These are phyloP conservation scores for Papilio polyxenes DNA, from an alignment of 1,140 invertebrate species.

Conservation along the genomic window DNA sequence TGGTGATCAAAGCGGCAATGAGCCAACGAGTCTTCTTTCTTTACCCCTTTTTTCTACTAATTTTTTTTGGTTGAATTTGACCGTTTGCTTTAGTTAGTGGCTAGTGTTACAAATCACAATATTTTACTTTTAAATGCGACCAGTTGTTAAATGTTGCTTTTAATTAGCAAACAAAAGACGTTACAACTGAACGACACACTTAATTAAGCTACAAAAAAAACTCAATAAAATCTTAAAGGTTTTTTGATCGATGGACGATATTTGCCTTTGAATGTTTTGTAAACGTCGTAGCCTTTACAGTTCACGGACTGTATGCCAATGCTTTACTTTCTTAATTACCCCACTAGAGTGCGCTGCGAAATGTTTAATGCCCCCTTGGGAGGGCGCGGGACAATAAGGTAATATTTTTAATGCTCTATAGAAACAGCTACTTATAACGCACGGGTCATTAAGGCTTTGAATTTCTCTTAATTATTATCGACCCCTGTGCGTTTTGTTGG, in stretches of 20 bases:
- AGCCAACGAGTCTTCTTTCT: neutral
- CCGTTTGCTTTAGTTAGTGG: neutral
- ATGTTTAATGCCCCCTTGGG: conserved; percentile 50
- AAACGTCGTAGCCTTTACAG: conserved; percentile 9
- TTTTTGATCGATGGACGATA: conserved; percentile 40
- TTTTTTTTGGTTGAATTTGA: neutral
- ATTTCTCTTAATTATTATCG: conserved; percentile 30
- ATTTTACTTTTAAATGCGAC: neutral
- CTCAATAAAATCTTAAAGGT: neutral
- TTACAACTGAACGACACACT: neutral
- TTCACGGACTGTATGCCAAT: conserved; percentile 47
- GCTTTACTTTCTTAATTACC: conserved; percentile 66
- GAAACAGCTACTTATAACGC: conserved; percentile 33
- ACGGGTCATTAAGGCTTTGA: conserved; percentile 29
- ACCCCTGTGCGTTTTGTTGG: neutral
- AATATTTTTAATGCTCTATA: conserved; percentile 45
- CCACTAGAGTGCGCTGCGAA: conserved; percentile 52
- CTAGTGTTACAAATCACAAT: too few relatives aligned
- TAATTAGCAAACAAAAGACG: neutral
- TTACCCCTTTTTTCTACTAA: neutral
- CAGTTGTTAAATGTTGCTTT: neutral
- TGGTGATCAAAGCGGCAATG: neutral
- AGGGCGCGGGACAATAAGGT: conserved; percentile 40
- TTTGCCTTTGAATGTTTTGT: conserved; percentile 41
- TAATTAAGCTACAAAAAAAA: conserved; percentile 8